These are phyloP conservation scores for Aleiodes testaceus DNA, from an alignment of 2,888 invertebrate species.

Conservation along the genomic window DNA sequence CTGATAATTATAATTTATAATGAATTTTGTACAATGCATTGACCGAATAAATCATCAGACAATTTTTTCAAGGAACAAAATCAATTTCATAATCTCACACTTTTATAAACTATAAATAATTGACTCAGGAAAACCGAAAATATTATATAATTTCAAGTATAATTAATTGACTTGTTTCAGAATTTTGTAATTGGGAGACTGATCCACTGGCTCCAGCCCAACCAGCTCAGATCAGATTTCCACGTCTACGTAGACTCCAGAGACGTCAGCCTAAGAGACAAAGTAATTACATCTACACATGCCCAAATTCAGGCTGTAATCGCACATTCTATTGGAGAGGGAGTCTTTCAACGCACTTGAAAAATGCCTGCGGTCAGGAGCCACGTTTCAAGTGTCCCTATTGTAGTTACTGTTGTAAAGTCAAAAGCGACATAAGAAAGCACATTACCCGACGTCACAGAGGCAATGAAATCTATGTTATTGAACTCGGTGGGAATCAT, in stretches of 20 bases:
- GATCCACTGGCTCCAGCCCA: neutral
- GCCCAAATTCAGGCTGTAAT: constrained; percentile 54
- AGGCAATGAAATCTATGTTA: constrained; percentile 59
- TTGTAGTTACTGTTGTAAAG: constrained; percentile 66
- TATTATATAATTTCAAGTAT: too few relatives aligned
- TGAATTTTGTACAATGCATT: neutral
- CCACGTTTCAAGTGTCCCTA: constrained; percentile 70
- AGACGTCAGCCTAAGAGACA: neutral
- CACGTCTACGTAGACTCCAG: constrained; percentile 1
- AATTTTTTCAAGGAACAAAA: too few relatives aligned
- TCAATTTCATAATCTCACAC: too few relatives aligned
- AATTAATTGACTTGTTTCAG: constrained; percentile 3
- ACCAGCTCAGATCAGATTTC: neutral
- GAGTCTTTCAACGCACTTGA: constrained; percentile 66
- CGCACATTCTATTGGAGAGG: constrained; percentile 66
- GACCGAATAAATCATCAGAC: constrained; percentile 5
- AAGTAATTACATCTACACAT: constrained; percentile 10
- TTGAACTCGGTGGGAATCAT: constrained; percentile 56
- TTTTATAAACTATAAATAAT: too few relatives aligned
- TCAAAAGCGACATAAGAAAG: constrained; percentile 66
- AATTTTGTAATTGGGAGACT: constrained; percentile 15
- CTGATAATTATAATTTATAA: constrained; percentile 20
- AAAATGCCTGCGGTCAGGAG: constrained; percentile 68
- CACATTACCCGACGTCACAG: constrained; percentile 66
- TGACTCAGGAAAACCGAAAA: too few relatives aligned